Evolutionary conservation across 2,797 vertebrate species (phyloP).

Genomic region (Enteromius fasciolatus): DNA sequence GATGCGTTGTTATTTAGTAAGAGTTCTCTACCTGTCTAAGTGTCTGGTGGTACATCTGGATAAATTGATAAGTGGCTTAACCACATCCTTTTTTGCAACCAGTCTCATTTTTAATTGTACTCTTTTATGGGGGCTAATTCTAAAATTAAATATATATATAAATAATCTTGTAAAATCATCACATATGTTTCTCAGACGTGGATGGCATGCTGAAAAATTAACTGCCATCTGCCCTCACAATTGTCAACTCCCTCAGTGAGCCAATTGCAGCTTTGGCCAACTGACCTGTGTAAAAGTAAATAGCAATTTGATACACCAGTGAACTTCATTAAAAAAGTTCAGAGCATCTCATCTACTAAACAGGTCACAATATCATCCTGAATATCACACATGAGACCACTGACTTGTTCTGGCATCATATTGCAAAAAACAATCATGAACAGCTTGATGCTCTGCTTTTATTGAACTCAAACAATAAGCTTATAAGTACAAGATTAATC

Average conservation of each 20-base stretch:
- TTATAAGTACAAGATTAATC: neutral
- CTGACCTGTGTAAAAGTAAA: neutral
- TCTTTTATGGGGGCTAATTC: neutral
- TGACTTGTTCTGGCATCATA: neutral
- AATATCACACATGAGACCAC: constrained; percentile 2
- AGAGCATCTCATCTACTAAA: neutral
- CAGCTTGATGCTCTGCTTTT: constrained; percentile 4
- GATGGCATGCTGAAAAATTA: neutral
- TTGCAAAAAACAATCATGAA: neutral
- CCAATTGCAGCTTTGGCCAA: constrained; percentile 12
- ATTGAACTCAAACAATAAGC: constrained; percentile 2
- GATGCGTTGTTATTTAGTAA: neutral
- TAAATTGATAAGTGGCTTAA: neutral
- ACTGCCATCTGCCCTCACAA: neutral
- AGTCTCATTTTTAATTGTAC: neutral
- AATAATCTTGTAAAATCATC: constrained; percentile 16
- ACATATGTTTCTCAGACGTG: neutral
- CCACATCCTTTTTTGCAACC: neutral
- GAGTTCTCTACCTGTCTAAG: neutral
- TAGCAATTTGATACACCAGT: neutral
- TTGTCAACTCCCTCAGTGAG: neutral
- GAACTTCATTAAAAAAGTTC: constrained; percentile 7
- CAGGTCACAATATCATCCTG: neutral
- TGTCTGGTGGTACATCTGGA: neutral
- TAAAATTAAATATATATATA: constrained; percentile 17